A percentile compares a stretch with the other conserved stretches of the same genome.
These are phyloP conservation scores for Lepidonotus clava DNA, from an alignment of 2,888 invertebrate species.

Conservation along the genomic window DNA sequence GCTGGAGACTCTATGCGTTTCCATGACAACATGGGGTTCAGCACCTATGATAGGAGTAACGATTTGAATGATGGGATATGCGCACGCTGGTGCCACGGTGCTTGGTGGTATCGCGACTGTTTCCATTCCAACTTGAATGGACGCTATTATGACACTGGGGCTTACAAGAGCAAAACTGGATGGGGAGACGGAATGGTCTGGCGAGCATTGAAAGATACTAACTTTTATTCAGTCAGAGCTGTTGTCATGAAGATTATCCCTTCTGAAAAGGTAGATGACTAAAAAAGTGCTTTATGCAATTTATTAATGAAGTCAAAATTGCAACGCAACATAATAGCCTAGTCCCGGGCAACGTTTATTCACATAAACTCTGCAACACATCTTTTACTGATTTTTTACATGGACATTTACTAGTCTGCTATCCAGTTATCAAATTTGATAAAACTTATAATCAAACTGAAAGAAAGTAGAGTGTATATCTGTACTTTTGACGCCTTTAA, in stretches of 20 bases:
- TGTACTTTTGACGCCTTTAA: too few species aligned
- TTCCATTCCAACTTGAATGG: conserved; percentile 54
- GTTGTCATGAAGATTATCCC: conserved; percentile 54
- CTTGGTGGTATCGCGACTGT: conserved; percentile 60
- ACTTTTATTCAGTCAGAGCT: conserved; percentile 54
- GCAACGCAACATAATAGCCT: too few species aligned
- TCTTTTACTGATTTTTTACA: too few species aligned
- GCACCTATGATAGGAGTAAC: conserved; percentile 54
- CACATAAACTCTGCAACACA: too few species aligned
- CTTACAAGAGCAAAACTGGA: conserved; percentile 50
- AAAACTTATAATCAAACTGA: too few species aligned
- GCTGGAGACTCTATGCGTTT: conserved; percentile 55
- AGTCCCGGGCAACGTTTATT: too few species aligned
- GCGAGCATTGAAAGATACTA: conserved; percentile 13
- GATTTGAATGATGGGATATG: conserved; percentile 57
- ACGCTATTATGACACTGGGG: conserved; percentile 34
- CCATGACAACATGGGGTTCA: conserved; percentile 56
- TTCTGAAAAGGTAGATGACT: background rate
- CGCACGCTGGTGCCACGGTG: conserved; percentile 58
- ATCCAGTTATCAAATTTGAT: too few species aligned
- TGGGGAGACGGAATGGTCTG: conserved; percentile 57
- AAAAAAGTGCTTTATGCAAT: background rate
- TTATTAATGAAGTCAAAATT: background rate
- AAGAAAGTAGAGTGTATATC: too few species aligned
- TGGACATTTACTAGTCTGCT: too few species aligned